Evolutionary conservation across 2,888 invertebrate genomes (phyloP).

Genomic region (Phortica okadai): DNA sequence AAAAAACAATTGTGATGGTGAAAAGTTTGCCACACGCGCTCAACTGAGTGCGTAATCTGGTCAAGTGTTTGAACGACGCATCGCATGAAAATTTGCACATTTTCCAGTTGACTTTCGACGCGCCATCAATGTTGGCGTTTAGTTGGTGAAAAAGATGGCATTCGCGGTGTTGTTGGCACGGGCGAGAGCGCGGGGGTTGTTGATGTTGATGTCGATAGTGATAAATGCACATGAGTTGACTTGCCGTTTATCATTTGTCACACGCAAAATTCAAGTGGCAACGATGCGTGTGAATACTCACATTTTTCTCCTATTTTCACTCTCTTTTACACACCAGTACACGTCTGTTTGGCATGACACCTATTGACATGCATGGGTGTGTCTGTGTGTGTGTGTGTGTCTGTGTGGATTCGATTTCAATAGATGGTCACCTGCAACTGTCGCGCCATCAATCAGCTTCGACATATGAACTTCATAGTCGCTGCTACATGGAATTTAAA

Average conservation of each 20-base stretch:
- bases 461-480: background rate
- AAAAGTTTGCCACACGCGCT: no score
- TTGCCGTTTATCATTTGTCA: conserved; percentile 41
- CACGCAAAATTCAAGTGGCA: conserved; percentile 25
- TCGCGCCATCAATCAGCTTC: background rate
- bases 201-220: background rate
- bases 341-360: background rate
- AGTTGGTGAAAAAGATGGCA: background rate
- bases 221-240: conserved; percentile 19
- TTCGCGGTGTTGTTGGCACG: background rate
- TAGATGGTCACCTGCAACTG: background rate
- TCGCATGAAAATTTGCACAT: conserved; percentile 4
- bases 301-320: background rate
- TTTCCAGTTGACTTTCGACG: conserved; percentile 1
- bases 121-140: background rate
- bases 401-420: conserved; percentile 4
- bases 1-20: no score
- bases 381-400: background rate
- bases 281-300: background rate
- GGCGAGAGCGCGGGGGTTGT: background rate
- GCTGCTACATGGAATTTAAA: background rate
- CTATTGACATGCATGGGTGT: background rate
- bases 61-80: background rate
- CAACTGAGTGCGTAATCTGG: background rate
- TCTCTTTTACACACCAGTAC: background rate